Base-by-base conservation (phyloP, 2,113 vertebrate genomes). In the Empidonax alnorum region DNA sequence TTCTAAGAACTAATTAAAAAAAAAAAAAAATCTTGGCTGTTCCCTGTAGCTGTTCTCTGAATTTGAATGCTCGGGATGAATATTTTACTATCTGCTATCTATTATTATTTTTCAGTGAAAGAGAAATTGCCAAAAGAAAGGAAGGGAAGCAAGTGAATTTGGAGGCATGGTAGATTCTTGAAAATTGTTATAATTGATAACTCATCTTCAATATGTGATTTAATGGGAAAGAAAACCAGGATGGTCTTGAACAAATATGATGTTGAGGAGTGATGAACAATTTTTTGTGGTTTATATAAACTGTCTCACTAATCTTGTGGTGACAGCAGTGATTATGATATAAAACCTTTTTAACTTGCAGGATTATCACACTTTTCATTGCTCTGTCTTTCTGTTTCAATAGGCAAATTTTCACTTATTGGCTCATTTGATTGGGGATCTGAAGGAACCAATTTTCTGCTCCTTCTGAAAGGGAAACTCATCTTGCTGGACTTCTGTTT, bases 361-460 rank as follows among this genome's bases (percentile, higher is more conserved):
- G 28, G 18, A 84, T 93, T 81, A 75, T 95, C 56, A 56, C 31
- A 78, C 89, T 92, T 74, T 65, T 65, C 67, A 88, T 30, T 63
- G 30, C 41, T 86, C 33, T 74, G 27, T 80, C 78, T 75, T 89
- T 96, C 86, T 37, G 0, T 96, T 94, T 90, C 90, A 86, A 50
- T 49, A 81, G 31, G 53, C 82, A 90, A 72, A 90, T 56, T 86
- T 90, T 92, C 76, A 62, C 62, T 93, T 78, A 87, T 49, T 92
- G 93, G 41, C 0, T 1, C 61, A 55, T 89, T 96, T 94, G 79
- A 90, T 90, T 86, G 12, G 76, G 65, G 41, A 58, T 96, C 88
- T 76, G 85, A 93, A 90, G 83, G 71, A 97, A 78, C 35, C 76
- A 94, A 94, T 95, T 96, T 94, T 96, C 80, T 87, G 49, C 77